Evolutionary conservation across 2,797 vertebrate genomes (phyloP), one percentile per base, ranked within the genome.

Genomic region (Phaenicophaeus curvirostris): DNA sequence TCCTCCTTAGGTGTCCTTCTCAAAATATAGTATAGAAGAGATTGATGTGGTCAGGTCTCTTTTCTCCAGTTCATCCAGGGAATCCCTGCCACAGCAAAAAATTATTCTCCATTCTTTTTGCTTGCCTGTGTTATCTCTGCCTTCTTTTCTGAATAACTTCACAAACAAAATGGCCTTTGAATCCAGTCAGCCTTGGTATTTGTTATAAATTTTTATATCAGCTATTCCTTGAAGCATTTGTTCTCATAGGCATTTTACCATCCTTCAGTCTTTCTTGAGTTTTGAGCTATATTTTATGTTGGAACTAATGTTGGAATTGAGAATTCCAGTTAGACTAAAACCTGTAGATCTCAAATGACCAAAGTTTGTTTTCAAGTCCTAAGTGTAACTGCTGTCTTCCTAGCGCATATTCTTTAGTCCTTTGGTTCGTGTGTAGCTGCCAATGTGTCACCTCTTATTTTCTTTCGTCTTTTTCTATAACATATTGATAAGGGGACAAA

Each of bases 131-230:
- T 75, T 94, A n/a, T 66, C 37, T 85, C 85, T 87, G 19, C 16
- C 39, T 72, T 69, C 31, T 78, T 74, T 81, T 81, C 58, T 84
- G 42, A 85, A 18, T 46, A 79, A 63, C 20, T 63, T 93, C 39
- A n/a, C 20, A 69, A 66, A 77, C 13, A 92, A 87, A 86, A 87
- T 58, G 39, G 21, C 59, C 66, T 23, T 55, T 86, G 51, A 89
- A 95, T 87, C 87, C 85, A 67, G 24, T 72, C 33, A 55, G 39
- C 37, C 55, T 81, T 39, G 27, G 9, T 35, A 41, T 67, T 58
- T 88, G 20, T 66, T 82, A 39, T 44, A 76, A 92, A 89, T 88
- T 59, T 90, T 91, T 79, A 84, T 73, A 86, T 15, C 27, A 90
- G 48, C 39, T 68, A 41, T 78, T 92, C n/a, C 62, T 78, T 72